Conservation (phyloP, 2,888 invertebrate species). For the Acheta domesticus region DNA sequence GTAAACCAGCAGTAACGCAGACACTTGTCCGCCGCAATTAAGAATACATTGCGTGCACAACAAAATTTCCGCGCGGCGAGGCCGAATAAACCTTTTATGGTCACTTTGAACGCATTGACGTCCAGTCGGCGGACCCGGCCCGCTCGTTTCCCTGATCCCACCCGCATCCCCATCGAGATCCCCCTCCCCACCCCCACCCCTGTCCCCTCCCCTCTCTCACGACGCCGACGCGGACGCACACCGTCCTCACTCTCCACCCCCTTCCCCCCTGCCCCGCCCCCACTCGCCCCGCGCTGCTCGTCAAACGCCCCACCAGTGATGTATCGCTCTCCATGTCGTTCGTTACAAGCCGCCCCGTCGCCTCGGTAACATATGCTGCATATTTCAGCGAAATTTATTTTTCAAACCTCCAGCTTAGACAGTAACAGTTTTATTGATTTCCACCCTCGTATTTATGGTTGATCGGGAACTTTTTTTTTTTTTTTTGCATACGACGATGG, state of each 20-base stretch:
- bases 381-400: constrained; percentile 9
- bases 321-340: neutral
- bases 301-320: neutral
- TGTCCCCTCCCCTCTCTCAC: neutral
- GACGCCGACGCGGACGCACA: neutral
- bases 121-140: no score
- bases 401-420: constrained; percentile 1
- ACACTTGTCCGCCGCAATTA: no score
- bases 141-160: no score
- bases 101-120: no score
- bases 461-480: neutral
- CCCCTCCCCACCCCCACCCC: no score
- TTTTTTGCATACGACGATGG: neutral
- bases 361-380: constrained; percentile 10
- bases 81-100: no score
- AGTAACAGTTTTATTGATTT: constrained; percentile 1
- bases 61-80: no score
- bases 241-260: neutral
- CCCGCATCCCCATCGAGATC: no score
- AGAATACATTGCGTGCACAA: no score
- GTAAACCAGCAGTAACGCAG: no score
- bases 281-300: neutral
- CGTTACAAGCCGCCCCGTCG: constrained; percentile 5
- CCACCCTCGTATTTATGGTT: constrained; percentile 1
- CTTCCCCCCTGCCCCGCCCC: neutral